Evolutionary conservation across 1,140 invertebrate species (phyloP), one percentile per base, ranked within the genome.

Genomic region (Drosophila chauvacae): DNA sequence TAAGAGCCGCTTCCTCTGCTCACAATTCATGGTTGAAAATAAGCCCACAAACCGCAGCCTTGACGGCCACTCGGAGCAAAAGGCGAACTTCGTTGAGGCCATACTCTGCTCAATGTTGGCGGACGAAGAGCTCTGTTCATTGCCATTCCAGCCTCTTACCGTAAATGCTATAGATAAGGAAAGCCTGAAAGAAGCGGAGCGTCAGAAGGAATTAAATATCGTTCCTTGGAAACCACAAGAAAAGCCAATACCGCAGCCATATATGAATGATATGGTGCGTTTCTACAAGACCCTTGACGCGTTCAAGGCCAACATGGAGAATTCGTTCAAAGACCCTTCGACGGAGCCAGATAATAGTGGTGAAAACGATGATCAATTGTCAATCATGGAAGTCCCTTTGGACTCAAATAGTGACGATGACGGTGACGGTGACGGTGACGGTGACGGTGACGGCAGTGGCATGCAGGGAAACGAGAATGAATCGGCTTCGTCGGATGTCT

Each of bases 31-130:
- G 7, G 6, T 47, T 10, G 14, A 14, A 0, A 23, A 3, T 10
- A 39, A 56, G 37, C 18, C 16, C 11, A 2, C 3, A 16, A 45
- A 14, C 6, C 26, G n/a, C 18, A 37, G 13, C 10, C 42, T 13
- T 4, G 20, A 7, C 10, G 33, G 20, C 26, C 35, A 4, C 20
- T 39, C 50, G 6, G n/a, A 45, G 14, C 23, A 44, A 10, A 39
- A 45, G 26, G 10, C 23, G 0, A n/a, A 16, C 23, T 82, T 83
- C n/a, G 39, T 62, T n/a, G 60, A 75, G 45, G 57, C 80, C 10
- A 0, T 83, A 7, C n/a, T 83, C 2, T 83, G 80, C 33, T 83
- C 80, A 14, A 82, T 83, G 80, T 42, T 83, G 3, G 37, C 75
- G 9, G 75, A 83, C 4, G 44, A 75, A 39, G 39, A 83, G 4